Evolutionary conservation across 2,888 invertebrate species (phyloP).

Genomic region (Neoascia interrupta): DNA sequence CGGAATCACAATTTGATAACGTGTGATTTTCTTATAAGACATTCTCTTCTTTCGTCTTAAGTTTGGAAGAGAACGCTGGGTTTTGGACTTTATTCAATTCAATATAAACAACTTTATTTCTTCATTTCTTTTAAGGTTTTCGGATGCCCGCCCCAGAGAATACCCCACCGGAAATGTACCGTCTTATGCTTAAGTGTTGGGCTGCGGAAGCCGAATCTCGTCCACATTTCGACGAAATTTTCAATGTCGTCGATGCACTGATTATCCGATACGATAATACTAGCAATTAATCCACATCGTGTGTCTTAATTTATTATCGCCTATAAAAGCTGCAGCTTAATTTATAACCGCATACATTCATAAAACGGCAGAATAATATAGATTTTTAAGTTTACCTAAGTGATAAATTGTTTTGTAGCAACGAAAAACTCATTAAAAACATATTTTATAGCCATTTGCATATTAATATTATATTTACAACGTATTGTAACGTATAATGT

Average conservation of each 20-base stretch:
- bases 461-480: constrained; percentile 22
- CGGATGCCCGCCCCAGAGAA: constrained; percentile 95
- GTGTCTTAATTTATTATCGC: constrained; percentile 67
- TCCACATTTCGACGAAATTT: constrained; percentile 95
- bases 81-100: too few relatives aligned
- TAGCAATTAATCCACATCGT: constrained; percentile 52
- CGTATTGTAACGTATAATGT: constrained; percentile 25
- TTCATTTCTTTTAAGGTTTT: constrained; percentile 84
- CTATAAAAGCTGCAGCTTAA: constrained; percentile 10
- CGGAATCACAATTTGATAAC: too few relatives aligned
- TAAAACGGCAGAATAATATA: neutral
- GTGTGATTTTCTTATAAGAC: too few relatives aligned
- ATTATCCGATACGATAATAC: constrained; percentile 77
- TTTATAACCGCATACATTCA: neutral
- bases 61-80: too few relatives aligned
- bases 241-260: constrained; percentile 87
- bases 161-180: constrained; percentile 93
- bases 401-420: constrained; percentile 47
- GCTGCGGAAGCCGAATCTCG: constrained; percentile 94
- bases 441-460: constrained; percentile 43
- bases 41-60: too few relatives aligned
- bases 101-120: neutral
- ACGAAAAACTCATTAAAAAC: constrained; percentile 47
- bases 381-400: constrained; percentile 22
- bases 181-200: constrained; percentile 96